Evolutionary conservation across 2,888 invertebrate species (phyloP).

Genomic region (Subacronicta megacephala): DNA sequence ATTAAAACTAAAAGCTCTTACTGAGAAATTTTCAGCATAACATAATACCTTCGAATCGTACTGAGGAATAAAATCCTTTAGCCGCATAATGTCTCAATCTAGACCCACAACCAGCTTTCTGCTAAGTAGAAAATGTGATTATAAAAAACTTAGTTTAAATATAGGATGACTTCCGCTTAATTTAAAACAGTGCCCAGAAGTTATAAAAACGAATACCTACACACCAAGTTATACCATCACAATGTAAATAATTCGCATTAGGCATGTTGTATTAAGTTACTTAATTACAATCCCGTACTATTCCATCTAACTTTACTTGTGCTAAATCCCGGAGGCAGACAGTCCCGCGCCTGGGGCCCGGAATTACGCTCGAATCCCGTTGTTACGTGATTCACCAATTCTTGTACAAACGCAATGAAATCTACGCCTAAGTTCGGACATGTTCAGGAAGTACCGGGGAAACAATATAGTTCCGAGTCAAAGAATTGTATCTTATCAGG

Average conservation of each 20-base stretch:
- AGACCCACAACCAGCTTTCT: no score
- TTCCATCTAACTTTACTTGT: constrained; percentile 53
- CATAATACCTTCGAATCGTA: no score
- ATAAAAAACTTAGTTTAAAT: no score
- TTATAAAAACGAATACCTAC: background rate
- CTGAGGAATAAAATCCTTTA: no score
- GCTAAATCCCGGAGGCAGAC: constrained; percentile 43
- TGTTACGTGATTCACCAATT: constrained; percentile 54
- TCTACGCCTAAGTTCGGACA: constrained; percentile 28
- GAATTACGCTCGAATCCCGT: constrained; percentile 50
- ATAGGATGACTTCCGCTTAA: background rate
- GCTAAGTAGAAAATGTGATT: no score
- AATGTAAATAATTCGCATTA: constrained; percentile 37
- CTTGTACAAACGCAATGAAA: constrained; percentile 43
- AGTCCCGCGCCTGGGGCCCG: constrained; percentile 32
- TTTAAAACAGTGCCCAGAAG: background rate
- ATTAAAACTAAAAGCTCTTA: no score
- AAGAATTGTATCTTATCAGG: no score
- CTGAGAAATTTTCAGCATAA: no score
- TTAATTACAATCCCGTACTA: constrained; percentile 39
- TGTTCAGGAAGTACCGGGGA: constrained; percentile 33
- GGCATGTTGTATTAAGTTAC: constrained; percentile 27
- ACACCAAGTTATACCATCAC: constrained; percentile 3
- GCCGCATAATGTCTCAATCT: no score
- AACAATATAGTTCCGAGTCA: constrained; percentile 16